Conservation (phyloP, 2,113 vertebrate species). For the Miniopterus natalensis region DNA sequence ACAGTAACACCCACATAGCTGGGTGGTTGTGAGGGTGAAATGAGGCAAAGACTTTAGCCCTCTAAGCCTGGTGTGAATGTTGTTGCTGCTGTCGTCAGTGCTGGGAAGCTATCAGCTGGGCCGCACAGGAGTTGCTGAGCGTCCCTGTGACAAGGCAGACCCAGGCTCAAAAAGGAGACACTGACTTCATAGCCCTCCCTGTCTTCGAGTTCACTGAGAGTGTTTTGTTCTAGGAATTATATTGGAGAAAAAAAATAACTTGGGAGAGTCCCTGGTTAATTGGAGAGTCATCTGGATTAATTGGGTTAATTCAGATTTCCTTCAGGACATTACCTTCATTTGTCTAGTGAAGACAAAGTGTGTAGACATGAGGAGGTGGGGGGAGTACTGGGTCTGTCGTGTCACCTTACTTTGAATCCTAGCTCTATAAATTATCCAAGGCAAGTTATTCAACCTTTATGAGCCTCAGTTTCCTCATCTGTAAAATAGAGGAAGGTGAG, state of each 20-base stretch:
- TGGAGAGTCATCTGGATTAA: background rate
- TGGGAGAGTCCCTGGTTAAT: no score
- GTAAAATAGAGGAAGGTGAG: background rate
- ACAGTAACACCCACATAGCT: background rate
- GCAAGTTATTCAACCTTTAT: background rate
- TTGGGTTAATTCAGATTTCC: background rate
- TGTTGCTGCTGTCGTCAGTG: no score
- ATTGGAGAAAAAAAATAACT: background rate
- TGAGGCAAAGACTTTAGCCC: background rate
- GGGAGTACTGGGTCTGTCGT: no score
- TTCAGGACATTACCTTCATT: background rate
- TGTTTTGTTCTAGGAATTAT: background rate
- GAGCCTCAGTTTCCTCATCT: background rate
- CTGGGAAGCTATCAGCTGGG: background rate
- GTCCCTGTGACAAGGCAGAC: no score
- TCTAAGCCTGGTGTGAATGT: accelerated
- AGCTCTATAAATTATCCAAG: background rate
- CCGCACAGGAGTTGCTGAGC: background rate
- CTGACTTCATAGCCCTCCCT: accelerated
- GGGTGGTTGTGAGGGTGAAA: background rate
- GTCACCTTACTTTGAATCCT: background rate
- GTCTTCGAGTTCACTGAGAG: background rate
- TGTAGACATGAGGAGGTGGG: accelerated
- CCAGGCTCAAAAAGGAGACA: background rate
- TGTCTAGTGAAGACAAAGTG: background rate